Base-by-base conservation (phyloP, 2,888 invertebrate species). In the Hololepta plana region DNA sequence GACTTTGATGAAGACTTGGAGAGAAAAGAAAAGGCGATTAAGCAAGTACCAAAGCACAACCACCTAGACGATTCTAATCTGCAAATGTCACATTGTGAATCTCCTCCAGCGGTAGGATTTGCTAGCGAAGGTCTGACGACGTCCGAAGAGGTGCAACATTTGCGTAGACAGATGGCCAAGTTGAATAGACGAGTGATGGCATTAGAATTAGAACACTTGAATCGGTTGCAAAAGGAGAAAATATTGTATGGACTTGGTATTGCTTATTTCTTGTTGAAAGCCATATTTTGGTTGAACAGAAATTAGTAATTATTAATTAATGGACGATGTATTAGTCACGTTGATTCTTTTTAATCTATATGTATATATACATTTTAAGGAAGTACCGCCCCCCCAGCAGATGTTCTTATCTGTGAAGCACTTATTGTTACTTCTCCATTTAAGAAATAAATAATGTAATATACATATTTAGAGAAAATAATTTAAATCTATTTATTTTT, bases 121-220 rank as follows among this genome's bases (percentile, higher is more conserved):
- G 44, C 54, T 35, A 64, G 64, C 7, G 79, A 79, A 44, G 61
- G 71, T 29, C 58, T 76, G 33, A 70, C 73, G 5, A 61, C 76
- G 34, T 60, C 64, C 20, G 85, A 85, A 53, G 87, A 87, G 56
- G 62, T 85, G 29, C 63, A 79, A 22, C 80, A 85, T 55, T 62
- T 88, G 42, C 67, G 85, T 33, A 65, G 80, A 24, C 88, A 88
- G 55, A 67, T 91, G 44, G 79, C 81, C 12, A 85, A 87, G 50
- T 51, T 91, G 35, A 84, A 85, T 50, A 68, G 87, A 24, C 71
- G 90, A 11, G 75, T 91, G 5, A 72, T 85, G 60, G 70, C 77
- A 4, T 68, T 91, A 35, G 90, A 91, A 56, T 65, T 85, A 33
- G 87, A 88, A 43, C 75, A 79, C 47, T 60, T 77, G 39, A 77